These are phyloP conservation scores for Andrena flavipes DNA, from an alignment of 2,888 invertebrate species.

Conservation along the genomic window DNA sequence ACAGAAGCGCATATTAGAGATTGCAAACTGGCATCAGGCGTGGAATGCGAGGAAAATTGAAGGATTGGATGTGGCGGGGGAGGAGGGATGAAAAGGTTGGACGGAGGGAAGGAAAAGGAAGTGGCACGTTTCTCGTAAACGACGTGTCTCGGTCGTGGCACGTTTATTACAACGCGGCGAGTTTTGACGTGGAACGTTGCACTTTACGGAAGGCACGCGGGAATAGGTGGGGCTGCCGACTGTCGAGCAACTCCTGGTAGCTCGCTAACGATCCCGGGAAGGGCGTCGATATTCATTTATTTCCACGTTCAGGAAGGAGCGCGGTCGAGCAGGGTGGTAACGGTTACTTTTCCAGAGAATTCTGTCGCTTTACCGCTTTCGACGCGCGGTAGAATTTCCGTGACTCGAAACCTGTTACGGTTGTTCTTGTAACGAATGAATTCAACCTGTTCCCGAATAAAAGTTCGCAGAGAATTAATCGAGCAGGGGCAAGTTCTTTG, in stretches of 20 bases:
- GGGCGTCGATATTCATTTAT: constrained; percentile 44
- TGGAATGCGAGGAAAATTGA: background rate
- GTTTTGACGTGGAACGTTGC: constrained; percentile 68
- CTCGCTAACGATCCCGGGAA: constrained; percentile 47
- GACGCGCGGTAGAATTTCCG: constrained; percentile 24
- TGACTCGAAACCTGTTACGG: background rate
- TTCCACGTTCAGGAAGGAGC: constrained; percentile 55
- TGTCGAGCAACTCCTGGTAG: constrained; percentile 40
- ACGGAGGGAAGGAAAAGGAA: constrained; percentile 48
- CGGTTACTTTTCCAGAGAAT: constrained; percentile 6
- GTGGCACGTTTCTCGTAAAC: constrained; percentile 47
- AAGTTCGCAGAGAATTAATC: background rate
- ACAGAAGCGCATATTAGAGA: background rate
- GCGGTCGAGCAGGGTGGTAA: constrained; percentile 11
- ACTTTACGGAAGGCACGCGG: constrained; percentile 70
- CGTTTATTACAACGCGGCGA: constrained; percentile 55
- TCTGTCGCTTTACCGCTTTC: constrained; percentile 4
- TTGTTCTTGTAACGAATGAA: background rate
- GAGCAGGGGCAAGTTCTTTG: background rate
- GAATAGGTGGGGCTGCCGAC: constrained; percentile 63
- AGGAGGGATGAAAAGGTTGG: background rate
- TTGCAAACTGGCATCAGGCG: background rate
- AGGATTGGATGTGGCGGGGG: background rate
- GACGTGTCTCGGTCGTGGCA: constrained; percentile 18
- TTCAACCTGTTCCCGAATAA: background rate